Evolutionary conservation across 2,888 invertebrate genomes (phyloP), one percentile per base, ranked within the genome.

Genomic region (Drosophila nr. medialis): DNA sequence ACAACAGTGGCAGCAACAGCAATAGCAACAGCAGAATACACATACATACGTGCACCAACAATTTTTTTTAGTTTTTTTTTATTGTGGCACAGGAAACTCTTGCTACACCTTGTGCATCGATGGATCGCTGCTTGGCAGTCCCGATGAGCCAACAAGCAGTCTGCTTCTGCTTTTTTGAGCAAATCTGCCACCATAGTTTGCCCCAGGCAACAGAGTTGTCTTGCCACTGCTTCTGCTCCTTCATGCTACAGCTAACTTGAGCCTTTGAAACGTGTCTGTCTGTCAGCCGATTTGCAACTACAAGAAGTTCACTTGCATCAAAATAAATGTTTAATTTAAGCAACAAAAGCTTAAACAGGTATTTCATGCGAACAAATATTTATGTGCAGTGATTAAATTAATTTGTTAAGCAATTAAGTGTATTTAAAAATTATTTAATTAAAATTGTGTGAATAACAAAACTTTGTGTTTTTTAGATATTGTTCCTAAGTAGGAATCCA

Each of bases 251-350:
- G 54, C 42, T 51, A 24, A 63, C 51, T 42, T 54, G 10, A 55
- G 34, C 21, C 49, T 30, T 48, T 61, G 38, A 49, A 56, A 32
- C 53, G 51, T 64, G 73, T 63, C 72, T 70, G 72, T 59, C 69
- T 70, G 76, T 64, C 58, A 65, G 66, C 60, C 75, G 67, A 80
- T 74, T 75, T 83, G 75, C 83, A 75, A 72, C 78, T 71, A 76
- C 55, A 83, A 83, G 83, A 72, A 64, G 71, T 50, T 69, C 63
- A 53, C 61, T 56, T 48, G 64, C 69, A 51, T 64, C 71, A 13
- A 67, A 30, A 48, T 11, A 32, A 53, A 8, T 21, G 18, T 27
- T 29, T 27, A 21, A 29, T 29, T 55, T 40, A 6, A 8, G 15
- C n/a, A 40, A 55, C 4, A 49, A n/a, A 56, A 40, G 18, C 27